Evolutionary conservation across 1,140 invertebrate genomes (phyloP).

Genomic region (Choristoneura fumiferana): DNA sequence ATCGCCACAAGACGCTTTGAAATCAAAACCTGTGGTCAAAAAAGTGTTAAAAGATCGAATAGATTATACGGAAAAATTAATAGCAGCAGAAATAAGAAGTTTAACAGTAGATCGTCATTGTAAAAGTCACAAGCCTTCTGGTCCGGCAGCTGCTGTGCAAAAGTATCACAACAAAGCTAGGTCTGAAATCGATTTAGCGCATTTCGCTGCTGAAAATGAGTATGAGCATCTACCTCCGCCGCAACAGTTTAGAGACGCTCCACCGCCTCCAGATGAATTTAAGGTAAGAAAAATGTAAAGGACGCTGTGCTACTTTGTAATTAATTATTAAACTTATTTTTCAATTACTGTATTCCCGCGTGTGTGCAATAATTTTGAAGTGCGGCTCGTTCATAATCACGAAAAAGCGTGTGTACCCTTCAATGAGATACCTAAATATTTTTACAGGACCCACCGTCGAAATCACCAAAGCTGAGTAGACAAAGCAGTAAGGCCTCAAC

Average conservation of each 20-base stretch:
- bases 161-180: slow-evolving; percentile 77
- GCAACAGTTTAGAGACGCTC: slow-evolving; percentile 90
- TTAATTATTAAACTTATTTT: too few species aligned
- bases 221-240: slow-evolving; percentile 91
- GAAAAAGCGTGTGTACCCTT: too few species aligned
- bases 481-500: slow-evolving; percentile 70
- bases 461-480: slow-evolving; percentile 59
- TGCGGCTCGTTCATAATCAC: too few species aligned
- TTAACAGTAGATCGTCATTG: slow-evolving; percentile 71
- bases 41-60: slow-evolving; percentile 70
- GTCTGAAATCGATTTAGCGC: slow-evolving; percentile 77
- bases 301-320: too few species aligned
- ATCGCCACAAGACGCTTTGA: slow-evolving; percentile 38
- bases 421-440: too few species aligned
- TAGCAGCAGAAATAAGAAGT: slow-evolving; percentile 73
- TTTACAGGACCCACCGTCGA: slow-evolving; percentile 73
- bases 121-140: slow-evolving; percentile 47
- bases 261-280: slow-evolving; percentile 86
- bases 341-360: too few species aligned
- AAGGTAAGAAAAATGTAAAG: slow-evolving; percentile 45
- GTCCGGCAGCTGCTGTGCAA: slow-evolving; percentile 41
- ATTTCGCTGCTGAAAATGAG: slow-evolving; percentile 79
- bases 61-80: slow-evolving; percentile 74
- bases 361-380: too few species aligned
- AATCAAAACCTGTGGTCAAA: slow-evolving; percentile 58